A percentile compares a stretch with the other conserved stretches of the same genome.
phyloP scores from a whole-genome alignment of 2,797 vertebrate species.

The Chrysocyon brachyurus region DNA sequence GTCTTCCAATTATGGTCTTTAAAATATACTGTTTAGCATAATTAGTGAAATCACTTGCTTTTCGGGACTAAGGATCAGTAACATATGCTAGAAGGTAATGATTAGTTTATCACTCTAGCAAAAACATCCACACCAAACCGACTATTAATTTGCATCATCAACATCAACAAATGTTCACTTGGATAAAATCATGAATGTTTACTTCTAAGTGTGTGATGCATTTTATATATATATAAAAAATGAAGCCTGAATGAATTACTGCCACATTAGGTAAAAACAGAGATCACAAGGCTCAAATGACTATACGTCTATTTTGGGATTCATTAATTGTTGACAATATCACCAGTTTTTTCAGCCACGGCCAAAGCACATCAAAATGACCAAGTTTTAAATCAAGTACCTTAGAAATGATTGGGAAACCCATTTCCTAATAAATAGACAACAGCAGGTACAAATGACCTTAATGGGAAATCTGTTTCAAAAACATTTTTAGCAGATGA shows the following conservation, averaged over 20 bases:
- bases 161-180: constrained; percentile 78
- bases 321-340: constrained; percentile 85
- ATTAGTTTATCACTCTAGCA: constrained; percentile 69
- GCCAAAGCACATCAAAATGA: constrained; percentile 86
- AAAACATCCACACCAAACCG: constrained; percentile 65
- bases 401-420: constrained; percentile 77
- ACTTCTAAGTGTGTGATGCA: constrained; percentile 61
- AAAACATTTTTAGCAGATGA: constrained; percentile 85
- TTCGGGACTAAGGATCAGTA: constrained; percentile 77
- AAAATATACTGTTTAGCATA: constrained; percentile 83
- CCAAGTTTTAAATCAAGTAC: constrained; percentile 73
- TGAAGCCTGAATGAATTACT: constrained; percentile 77
- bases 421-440: constrained; percentile 80
- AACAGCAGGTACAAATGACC: constrained; percentile 87
- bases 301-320: constrained; percentile 86
- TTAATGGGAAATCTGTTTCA: constrained; percentile 86
- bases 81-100: constrained; percentile 71
- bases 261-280: constrained; percentile 43
- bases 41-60: constrained; percentile 83
- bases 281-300: constrained; percentile 68
- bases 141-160: constrained; percentile 77
- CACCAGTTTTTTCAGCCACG: constrained; percentile 84
- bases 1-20: constrained; percentile 84
- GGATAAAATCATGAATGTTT: constrained; percentile 60
- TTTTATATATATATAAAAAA: constrained; percentile 39